Conservation (phyloP, 2,888 invertebrate genomes). For the Hypsopygia costalis region DNA sequence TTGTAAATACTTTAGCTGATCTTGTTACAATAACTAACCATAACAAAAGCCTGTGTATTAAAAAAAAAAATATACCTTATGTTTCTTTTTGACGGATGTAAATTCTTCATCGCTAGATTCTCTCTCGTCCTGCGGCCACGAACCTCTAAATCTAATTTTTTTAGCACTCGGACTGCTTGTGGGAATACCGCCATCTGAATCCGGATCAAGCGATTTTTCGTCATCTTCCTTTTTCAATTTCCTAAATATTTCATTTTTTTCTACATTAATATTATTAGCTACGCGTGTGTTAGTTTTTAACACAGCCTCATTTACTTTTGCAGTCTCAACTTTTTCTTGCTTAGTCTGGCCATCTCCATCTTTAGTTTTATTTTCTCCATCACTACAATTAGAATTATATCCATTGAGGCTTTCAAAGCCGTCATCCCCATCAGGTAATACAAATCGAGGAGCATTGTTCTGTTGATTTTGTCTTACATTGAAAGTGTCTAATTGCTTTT, state of each 20-base stretch:
- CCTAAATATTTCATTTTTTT: conserved; percentile 10
- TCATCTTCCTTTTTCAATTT: conserved; percentile 65
- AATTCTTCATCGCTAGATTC: conserved; percentile 66
- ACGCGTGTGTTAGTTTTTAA: conserved; percentile 26
- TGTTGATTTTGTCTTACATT: conserved; percentile 54
- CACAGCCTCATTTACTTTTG: conserved; percentile 10
- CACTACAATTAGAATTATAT: conserved; percentile 87
- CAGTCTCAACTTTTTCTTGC: conserved; percentile 1
- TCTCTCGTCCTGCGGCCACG: conserved; percentile 49
- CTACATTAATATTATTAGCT: conserved; percentile 19
- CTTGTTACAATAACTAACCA: too few species aligned
- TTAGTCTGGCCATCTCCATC: conserved; percentile 14
- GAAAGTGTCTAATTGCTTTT: conserved; percentile 67
- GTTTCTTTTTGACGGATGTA: conserved; percentile 46
- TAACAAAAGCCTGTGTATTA: too few species aligned
- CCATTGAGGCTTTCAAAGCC: conserved; percentile 93
- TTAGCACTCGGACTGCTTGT: conserved; percentile 49
- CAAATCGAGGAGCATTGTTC: conserved; percentile 39
- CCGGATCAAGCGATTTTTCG: conserved; percentile 54
- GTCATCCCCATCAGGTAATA: conserved; percentile 84
- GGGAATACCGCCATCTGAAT: conserved; percentile 54
- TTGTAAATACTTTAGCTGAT: too few species aligned
- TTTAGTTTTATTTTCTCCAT: conserved; percentile 49
- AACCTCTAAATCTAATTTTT: conserved; percentile 61
- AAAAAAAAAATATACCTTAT: conserved; percentile 43